These are phyloP conservation scores for Arnoldichthys spilopterus DNA, from an alignment of 2,797 vertebrate genomes.

Conservation along the genomic window DNA sequence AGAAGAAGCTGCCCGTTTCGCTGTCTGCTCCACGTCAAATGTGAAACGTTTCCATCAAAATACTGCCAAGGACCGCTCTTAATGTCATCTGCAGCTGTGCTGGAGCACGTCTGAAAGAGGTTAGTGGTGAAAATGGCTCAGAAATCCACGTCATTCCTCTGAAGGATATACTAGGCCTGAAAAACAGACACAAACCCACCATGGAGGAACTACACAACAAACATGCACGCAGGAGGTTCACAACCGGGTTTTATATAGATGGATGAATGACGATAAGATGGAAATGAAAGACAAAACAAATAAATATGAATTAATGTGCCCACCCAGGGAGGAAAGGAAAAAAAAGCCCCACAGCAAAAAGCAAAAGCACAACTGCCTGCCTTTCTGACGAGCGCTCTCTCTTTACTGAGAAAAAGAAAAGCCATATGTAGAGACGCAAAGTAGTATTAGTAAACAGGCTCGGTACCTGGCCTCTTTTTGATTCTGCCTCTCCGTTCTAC, in stretches of 20 bases:
- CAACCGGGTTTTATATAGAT: constrained; percentile 30
- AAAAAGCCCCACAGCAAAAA: constrained; percentile 26
- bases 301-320: constrained; percentile 26
- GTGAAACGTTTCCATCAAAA: constrained; percentile 54
- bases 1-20: constrained; percentile 60
- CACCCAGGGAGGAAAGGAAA: background rate
- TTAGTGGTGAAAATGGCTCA: constrained; percentile 39
- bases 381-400: constrained; percentile 23
- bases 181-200: constrained; percentile 50
- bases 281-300: constrained; percentile 38
- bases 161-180: constrained; percentile 53
- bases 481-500: constrained; percentile 57
- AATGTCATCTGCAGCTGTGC: constrained; percentile 6
- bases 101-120: constrained; percentile 31
- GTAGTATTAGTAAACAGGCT: constrained; percentile 53
- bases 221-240: constrained; percentile 38
- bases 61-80: constrained; percentile 31
- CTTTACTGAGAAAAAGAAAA: constrained; percentile 49
- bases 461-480: constrained; percentile 63
- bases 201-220: constrained; percentile 29
- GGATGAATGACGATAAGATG: constrained; percentile 40
- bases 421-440: constrained; percentile 51
- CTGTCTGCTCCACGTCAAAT: constrained; percentile 58
- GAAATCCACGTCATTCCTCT: constrained; percentile 22
- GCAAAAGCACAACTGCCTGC: constrained; percentile 33